Evolutionary conservation across 2,888 invertebrate genomes (phyloP), one percentile per base, ranked within the genome.

Genomic region (Temnothorax rugatulus): DNA sequence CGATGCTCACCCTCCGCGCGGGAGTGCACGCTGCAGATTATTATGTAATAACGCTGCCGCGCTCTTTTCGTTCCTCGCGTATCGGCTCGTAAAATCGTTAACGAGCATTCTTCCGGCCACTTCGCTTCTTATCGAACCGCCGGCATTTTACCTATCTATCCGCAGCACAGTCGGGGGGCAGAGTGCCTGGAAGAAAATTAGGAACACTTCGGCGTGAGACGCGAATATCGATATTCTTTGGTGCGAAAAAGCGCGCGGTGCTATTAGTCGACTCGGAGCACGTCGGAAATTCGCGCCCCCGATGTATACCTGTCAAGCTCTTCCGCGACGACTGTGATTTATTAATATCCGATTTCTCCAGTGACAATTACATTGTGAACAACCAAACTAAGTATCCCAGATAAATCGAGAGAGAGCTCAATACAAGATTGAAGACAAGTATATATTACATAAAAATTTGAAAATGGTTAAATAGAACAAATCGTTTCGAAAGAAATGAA

Each of bases 31-130:
- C 84, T 81, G 85, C 85, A 84, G 88, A 88, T 89, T 88, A 88
- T 88, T 89, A 86, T 85, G 88, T 87, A 89, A 89, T 88, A 85
- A 87, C 87, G 82, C 69, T 75, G 59, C 73, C 82, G 71, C 71
- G 77, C 85, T 85, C 83, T 74, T 82, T 82, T 83, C 85, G 84
- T 82, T 82, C 82, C 54, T 64, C 52, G 79, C 47, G 82, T 82
- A 82, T 88, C 82, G 83, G 75, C 74, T 81, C 82, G 82, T 87
- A 84, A 86, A 88, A 86, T 79, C 83, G 83, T 87, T 87, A 86
- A 89, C 83, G 84, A 82, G 47, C 76, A 61, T 81, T 69, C 68
- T 75, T 85, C 61, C 47, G 50, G 54, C 15, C 15, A 44, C 52
- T 54, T 44, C 47, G 13, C 75, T 59, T 74, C 59, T 73, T 79